Evolutionary conservation across 2,888 invertebrate genomes (phyloP).

Genomic region (Linyphia triangularis): DNA sequence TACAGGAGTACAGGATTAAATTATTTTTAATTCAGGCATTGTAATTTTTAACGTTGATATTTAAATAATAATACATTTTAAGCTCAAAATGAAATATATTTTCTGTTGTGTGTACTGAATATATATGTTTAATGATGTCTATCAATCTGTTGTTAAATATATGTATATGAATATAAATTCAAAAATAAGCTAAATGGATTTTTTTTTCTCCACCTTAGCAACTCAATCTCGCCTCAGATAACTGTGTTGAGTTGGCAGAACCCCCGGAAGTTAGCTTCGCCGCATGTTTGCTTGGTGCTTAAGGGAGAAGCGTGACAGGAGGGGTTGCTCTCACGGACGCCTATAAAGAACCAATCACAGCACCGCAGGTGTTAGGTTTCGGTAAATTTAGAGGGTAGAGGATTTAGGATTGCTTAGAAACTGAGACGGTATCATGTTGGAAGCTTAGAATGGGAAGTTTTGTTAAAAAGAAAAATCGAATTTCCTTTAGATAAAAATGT

Average conservation of each 20-base stretch:
- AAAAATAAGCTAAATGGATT: too few relatives aligned
- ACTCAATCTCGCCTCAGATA: constrained; percentile 14
- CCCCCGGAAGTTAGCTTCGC: constrained; percentile 68
- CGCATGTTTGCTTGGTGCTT: constrained; percentile 59
- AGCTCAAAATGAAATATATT: too few relatives aligned
- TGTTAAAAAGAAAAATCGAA: background rate
- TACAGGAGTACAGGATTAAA: too few relatives aligned
- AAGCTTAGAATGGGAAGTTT: background rate
- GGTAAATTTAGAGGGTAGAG: constrained; percentile 29
- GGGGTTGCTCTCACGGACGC: constrained; percentile 29
- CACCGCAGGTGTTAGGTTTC: constrained; percentile 59
- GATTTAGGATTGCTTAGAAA: constrained; percentile 21
- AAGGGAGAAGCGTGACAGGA: constrained; percentile 49
- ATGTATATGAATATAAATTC: too few relatives aligned
- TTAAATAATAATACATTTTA: too few relatives aligned
- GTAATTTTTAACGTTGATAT: too few relatives aligned
- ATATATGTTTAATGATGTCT: too few relatives aligned
- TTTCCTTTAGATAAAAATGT: too few relatives aligned
- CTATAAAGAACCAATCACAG: constrained; percentile 38
- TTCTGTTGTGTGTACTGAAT: too few relatives aligned
- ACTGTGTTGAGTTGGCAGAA: background rate
- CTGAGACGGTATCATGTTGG: background rate
- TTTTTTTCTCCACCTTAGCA: background rate
- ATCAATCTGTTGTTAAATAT: too few relatives aligned
- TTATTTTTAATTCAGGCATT: too few relatives aligned